Percentiles rank a stretch among this genome's conserved stretches.
These are phyloP conservation scores for Tenthredo amoena DNA, from an alignment of 2,888 invertebrate genomes.

Conservation along the genomic window DNA sequence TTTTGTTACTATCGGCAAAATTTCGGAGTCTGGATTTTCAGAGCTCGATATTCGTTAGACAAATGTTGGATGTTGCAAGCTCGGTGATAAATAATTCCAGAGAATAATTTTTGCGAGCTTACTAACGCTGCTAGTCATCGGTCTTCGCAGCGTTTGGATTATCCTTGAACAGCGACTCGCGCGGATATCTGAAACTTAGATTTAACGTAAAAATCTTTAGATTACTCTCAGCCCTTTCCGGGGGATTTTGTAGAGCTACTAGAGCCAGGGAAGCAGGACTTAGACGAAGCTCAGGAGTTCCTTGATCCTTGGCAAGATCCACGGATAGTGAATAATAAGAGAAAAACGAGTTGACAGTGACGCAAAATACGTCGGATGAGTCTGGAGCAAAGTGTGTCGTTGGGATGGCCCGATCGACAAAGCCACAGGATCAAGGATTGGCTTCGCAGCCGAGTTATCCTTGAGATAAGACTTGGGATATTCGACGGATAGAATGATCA, in stretches of 20 bases:
- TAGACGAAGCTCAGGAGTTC: conserved; percentile 50
- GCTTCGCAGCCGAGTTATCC: conserved; percentile 53
- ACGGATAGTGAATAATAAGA: background rate
- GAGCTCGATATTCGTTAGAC: background rate
- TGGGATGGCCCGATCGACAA: background rate
- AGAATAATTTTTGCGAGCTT: conserved; percentile 1
- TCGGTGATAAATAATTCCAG: background rate
- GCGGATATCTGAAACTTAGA: background rate
- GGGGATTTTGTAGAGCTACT: conserved; percentile 63
- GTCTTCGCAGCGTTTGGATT: background rate
- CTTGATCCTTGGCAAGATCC: conserved; percentile 20
- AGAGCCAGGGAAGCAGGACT: conserved; percentile 67
- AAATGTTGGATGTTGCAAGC: background rate
- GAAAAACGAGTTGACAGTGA: background rate
- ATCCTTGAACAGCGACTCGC: conserved; percentile 15
- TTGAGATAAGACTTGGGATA: conserved; percentile 68
- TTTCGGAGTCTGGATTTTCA: background rate
- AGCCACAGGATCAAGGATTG: conserved; percentile 33
- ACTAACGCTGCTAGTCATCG: background rate
- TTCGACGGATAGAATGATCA: conserved; percentile 67
- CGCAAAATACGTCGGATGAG: conserved; percentile 13
- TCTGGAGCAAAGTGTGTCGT: background rate
- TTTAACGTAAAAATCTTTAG: conserved; percentile 12
- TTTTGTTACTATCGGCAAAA: background rate
- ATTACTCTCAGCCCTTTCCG: conserved; percentile 55